phyloP scores from a whole-genome alignment of 23 tunicate species.

The Diplosoma virens region DNA sequence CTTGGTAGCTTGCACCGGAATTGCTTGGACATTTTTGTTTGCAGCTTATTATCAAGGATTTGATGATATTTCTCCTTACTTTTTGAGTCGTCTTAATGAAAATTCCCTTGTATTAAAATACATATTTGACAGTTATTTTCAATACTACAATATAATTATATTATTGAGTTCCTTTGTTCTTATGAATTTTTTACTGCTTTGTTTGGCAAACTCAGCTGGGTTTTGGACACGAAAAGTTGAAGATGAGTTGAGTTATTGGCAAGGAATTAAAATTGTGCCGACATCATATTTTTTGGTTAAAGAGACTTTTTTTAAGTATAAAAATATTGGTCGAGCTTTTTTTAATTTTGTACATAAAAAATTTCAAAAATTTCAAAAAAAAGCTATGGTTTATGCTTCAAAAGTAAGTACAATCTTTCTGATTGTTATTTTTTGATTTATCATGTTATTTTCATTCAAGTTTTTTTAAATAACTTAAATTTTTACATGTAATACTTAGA shows the following conservation, averaged over 20 bases:
- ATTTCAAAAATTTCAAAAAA: too few relatives aligned
- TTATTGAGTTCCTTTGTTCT: background rate
- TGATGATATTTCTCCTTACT: constrained; percentile 20
- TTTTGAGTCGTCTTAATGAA: background rate
- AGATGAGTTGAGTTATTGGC: constrained; percentile 70
- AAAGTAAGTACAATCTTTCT: too few relatives aligned
- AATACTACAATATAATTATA: background rate
- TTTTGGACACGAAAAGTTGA: constrained; percentile 43
- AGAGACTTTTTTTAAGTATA: too few relatives aligned
- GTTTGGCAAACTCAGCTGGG: constrained; percentile 16
- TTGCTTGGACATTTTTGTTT: constrained; percentile 2
- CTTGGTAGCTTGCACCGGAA: constrained; percentile 6
- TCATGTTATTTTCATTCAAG: too few relatives aligned
- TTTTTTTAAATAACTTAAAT: too few relatives aligned
- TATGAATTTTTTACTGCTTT: background rate
- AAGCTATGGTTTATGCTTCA: too few relatives aligned
- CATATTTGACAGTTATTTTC: background rate
- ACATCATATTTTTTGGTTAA: background rate
- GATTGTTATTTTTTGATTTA: too few relatives aligned
- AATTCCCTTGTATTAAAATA: background rate
- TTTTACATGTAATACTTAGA: too few relatives aligned
- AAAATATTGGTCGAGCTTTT: too few relatives aligned
- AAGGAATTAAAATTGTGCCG: constrained; percentile 12
- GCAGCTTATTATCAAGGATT: constrained; percentile 41
- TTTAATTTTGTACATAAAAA: too few relatives aligned